These are phyloP conservation scores for Bicyclus anynana DNA, from an alignment of 1,140 invertebrate genomes.

Conservation along the genomic window DNA sequence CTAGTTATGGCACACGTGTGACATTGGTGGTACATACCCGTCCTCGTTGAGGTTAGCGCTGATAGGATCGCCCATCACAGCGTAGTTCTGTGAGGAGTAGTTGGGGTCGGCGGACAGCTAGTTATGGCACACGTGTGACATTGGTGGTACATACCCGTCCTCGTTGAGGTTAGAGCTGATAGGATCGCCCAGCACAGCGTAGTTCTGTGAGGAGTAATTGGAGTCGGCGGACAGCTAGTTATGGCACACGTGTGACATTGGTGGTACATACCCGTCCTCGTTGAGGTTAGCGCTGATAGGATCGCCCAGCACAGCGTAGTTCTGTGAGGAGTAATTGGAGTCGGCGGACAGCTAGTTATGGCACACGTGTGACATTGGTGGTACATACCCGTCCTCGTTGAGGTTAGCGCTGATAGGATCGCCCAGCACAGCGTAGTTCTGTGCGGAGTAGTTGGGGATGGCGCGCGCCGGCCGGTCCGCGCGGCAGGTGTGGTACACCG, in stretches of 20 bases:
- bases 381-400: conserved; percentile 49
- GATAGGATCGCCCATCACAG: conserved; percentile 45
- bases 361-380: conserved; percentile 41
- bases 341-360: no score
- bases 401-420: conserved; percentile 48
- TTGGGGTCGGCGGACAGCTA: no score
- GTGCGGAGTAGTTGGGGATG: conserved; percentile 43
- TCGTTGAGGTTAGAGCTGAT: conserved; percentile 14
- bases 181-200: conserved; percentile 51
- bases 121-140: no score
- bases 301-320: conserved; percentile 54
- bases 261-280: no score
- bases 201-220: conserved; percentile 49
- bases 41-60: no score
- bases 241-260: no score
- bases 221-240: no score
- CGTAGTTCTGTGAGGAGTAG: conserved; percentile 56
- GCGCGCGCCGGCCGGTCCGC: conserved; percentile 46
- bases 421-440: conserved; percentile 60
- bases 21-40: no score
- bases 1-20: no score
- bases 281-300: conserved; percentile 26
- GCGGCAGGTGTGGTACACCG: conserved; percentile 56
- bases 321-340: conserved; percentile 45
- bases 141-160: no score